Percentiles rank a stretch among this genome's conserved stretches.
Evolutionary conservation across 2,113 vertebrate species (phyloP).

Genomic region (Crotalus viridis): DNA sequence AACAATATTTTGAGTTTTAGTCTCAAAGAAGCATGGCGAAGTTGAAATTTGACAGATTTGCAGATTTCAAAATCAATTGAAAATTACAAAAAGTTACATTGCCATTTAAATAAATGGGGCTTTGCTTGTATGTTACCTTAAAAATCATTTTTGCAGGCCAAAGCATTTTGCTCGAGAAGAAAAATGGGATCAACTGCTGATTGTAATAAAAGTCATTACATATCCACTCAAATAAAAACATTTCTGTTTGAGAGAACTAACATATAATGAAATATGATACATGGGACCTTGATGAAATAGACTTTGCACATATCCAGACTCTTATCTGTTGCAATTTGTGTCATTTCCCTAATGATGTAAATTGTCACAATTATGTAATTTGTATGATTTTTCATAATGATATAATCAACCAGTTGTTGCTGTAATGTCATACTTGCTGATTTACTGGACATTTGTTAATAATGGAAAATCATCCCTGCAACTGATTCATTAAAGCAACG

Average conservation of each 20-base stretch:
- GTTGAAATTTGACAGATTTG: constrained; percentile 40
- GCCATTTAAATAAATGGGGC: neutral
- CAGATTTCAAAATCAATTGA: constrained; percentile 16
- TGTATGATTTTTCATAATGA: neutral
- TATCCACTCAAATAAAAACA: neutral
- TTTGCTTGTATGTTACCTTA: neutral
- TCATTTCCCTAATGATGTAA: neutral
- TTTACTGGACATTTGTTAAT: neutral
- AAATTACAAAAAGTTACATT: constrained; percentile 7
- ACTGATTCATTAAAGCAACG: neutral
- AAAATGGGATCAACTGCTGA: neutral
- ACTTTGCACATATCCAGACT: neutral
- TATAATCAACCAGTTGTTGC: neutral
- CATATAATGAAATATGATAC: neutral
- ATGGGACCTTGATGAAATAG: neutral
- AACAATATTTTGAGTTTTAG: neutral
- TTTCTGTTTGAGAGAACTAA: neutral
- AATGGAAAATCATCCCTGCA: neutral
- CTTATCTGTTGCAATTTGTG: neutral
- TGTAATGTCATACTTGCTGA: neutral
- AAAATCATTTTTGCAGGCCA: neutral
- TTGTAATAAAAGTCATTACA: neutral
- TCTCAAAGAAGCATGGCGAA: neutral
- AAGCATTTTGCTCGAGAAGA: neutral
- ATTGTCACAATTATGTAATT: neutral